Conservation (phyloP, 2,888 invertebrate species). For the Cataglyphis livida region DNA sequence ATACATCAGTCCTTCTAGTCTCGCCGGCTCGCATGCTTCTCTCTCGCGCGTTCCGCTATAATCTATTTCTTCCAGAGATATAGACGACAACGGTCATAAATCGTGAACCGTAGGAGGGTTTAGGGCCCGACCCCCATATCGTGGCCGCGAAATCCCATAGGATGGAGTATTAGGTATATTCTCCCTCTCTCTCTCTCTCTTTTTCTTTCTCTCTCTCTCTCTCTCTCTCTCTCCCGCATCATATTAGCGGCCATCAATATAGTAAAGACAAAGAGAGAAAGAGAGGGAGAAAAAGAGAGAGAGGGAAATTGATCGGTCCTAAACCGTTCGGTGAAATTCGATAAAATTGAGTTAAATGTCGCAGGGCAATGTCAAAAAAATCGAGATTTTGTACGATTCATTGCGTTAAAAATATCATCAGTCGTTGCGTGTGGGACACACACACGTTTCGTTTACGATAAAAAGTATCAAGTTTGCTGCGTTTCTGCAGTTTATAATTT, state of each 20-base stretch:
- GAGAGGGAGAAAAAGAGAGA: not conserved
- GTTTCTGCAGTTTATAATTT: slow-evolving; percentile 10
- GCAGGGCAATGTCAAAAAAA: not conserved
- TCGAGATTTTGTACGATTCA: not conserved
- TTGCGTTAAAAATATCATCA: not conserved
- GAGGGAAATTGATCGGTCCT: not conserved
- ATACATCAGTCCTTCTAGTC: slow-evolving; percentile 38
- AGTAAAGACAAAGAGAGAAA: not conserved
- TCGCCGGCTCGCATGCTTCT: slow-evolving; percentile 2
- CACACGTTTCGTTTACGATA: too few species aligned
- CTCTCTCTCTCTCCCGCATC: not conserved
- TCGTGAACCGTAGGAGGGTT: slow-evolving; percentile 50
- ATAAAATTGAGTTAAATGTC: slow-evolving; percentile 12
- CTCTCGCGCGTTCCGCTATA: slow-evolving; percentile 28
- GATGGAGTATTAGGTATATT: slow-evolving; percentile 28
- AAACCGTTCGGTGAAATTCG: not conserved
- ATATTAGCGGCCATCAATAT: slow-evolving; percentile 36
- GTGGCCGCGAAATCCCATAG: slow-evolving; percentile 34
- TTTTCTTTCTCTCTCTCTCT: not conserved
- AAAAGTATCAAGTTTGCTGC: not conserved
- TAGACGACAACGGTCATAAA: slow-evolving; percentile 52
- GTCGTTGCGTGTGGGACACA: not conserved
- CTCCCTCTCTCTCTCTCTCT: not conserved
- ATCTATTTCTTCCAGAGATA: slow-evolving; percentile 53
- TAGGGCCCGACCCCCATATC: slow-evolving; percentile 17